Evolutionary conservation across 1,140 invertebrate species (phyloP), one percentile per base, ranked within the genome.

Genomic region (Berghia stephanieae): DNA sequence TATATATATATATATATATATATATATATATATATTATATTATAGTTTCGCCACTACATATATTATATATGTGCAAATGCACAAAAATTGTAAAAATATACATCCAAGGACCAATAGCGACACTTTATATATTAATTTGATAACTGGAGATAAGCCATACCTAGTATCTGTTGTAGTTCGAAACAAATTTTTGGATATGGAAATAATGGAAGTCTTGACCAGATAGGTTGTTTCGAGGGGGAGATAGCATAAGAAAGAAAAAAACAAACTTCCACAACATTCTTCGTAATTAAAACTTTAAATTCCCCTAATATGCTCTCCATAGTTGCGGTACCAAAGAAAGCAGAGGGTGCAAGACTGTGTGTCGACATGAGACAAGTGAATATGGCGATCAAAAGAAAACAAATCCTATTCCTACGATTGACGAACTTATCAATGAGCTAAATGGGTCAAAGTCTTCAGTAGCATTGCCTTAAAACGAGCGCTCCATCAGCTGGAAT

Each of bases 361-460:
- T 86, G 86, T 77, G 75, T 87, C 10, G 85, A 88, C 60, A 84
- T 85, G 80, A 60, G 82, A 63, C 8, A 74, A 74, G 81, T 81
- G 1, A 87, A 87, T 69, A 60, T 69, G 49, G 83, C 85, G 10
- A 80, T 88, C 21, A 63, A 73, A n/a, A 40, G 86, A 8, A 86
- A 69, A 73, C 82, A 66, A 79, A 86, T 70, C 73, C 80, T 8
- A 84, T 83, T 24, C 84, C 86, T 6, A 87, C 82, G 31, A 63
- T 82, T 2, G 83, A 86, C 71, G 80, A 83, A n/a, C 16, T 85
- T 3, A 57, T 83, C 16, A 24, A 75, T 52, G 81, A 81, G 5
- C 72, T 85, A 40, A 83, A 88, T 75, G 79, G 76, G 16, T 63
- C 5, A 79, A 67, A 63, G 38, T 83, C 8, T 87, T 86, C 69